Percentiles rank a stretch among this genome's conserved stretches.
These are phyloP conservation scores for Equus quagga DNA, from an alignment of 2,113 vertebrate genomes.

Conservation along the genomic window DNA sequence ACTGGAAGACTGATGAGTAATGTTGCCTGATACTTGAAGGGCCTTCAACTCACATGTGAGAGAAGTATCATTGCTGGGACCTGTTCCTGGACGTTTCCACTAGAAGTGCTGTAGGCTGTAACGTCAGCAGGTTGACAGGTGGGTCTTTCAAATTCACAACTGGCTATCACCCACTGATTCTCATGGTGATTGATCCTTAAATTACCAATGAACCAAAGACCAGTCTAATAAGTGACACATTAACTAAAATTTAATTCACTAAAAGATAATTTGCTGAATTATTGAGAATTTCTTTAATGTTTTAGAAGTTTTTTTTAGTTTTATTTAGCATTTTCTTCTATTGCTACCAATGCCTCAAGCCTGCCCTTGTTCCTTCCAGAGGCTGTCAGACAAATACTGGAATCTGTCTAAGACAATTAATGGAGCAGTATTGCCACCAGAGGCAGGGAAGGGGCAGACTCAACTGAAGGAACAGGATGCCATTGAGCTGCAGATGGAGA, in stretches of 20 bases:
- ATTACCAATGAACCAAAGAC: not conserved
- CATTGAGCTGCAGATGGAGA: not conserved
- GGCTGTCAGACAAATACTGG: not conserved
- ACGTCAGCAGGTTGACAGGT: not conserved
- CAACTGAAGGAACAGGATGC: not conserved
- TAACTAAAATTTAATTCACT: not conserved
- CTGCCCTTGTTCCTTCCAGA: not conserved
- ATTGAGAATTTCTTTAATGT: not conserved
- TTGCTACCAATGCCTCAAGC: not conserved
- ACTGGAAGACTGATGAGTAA: not conserved
- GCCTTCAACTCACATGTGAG: not conserved
- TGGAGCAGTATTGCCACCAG: not conserved
- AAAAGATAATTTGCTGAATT: constrained; percentile 20
- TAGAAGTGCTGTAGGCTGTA: not conserved
- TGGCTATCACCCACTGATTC: not conserved
- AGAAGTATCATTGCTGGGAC: not conserved
- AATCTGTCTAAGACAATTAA: not conserved
- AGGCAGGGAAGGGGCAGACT: not conserved
- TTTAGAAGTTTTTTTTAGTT: not conserved
- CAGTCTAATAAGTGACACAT: not conserved
- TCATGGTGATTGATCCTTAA: not conserved
- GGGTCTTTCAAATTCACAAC: not conserved
- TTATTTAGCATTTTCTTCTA: not conserved
- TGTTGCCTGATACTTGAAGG: not conserved
- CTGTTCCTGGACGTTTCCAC: not conserved